phyloP scores from a whole-genome alignment of 2,888 invertebrate species.

The Lasiommata megera region DNA sequence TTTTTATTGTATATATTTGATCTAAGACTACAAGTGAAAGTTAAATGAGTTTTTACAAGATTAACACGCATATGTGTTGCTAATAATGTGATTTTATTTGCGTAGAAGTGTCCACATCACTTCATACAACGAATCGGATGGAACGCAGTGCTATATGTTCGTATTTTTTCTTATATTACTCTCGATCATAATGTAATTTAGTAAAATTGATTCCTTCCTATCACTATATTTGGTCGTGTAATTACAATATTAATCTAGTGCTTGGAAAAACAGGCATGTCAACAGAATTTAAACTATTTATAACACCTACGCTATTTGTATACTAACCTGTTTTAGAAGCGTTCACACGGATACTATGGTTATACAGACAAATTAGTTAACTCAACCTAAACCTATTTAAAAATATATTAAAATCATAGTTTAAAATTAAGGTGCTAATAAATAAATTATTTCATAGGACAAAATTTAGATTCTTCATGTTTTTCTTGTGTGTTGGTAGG shows the following conservation, averaged over 20 bases:
- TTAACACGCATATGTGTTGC: neutral
- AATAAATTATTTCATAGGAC: no score
- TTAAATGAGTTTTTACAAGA: constrained; percentile 10
- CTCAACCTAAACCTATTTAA: no score
- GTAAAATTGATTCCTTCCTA: neutral
- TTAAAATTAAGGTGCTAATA: no score
- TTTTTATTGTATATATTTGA: constrained; percentile 31
- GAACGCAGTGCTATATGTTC: constrained; percentile 60
- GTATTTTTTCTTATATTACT: constrained; percentile 35
- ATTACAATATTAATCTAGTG: neutral
- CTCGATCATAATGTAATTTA: neutral
- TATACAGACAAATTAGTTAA: neutral
- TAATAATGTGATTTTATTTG: constrained; percentile 6
- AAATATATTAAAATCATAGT: no score
- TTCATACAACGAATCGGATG: constrained; percentile 49
- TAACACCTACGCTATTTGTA: neutral
- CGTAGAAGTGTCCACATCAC: constrained; percentile 14
- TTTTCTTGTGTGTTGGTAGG: no score
- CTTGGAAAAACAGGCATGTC: neutral
- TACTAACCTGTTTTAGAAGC: neutral
- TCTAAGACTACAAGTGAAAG: constrained; percentile 30
- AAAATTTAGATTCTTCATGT: no score
- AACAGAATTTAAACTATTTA: neutral
- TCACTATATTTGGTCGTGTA: neutral
- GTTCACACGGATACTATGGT: no score